Conservation (phyloP, 1,140 invertebrate genomes). For the Bombus pascuorum region DNA sequence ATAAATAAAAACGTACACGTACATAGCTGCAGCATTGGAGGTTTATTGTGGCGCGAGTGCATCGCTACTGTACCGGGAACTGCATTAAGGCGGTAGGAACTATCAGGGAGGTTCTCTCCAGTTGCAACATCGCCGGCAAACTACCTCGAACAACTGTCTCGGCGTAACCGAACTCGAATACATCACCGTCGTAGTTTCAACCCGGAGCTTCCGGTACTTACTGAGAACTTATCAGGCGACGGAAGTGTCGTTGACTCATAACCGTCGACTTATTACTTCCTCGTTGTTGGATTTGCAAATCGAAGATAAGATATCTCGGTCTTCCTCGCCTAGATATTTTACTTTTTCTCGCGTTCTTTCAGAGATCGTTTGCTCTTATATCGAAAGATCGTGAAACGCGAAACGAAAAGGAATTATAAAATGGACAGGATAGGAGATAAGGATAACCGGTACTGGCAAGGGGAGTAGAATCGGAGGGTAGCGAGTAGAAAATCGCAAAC, state of each 20-base stretch:
- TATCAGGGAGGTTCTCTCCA: constrained; percentile 23
- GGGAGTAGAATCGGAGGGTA: not conserved
- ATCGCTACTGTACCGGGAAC: constrained; percentile 15
- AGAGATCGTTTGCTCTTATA: no score
- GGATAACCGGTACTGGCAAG: not conserved
- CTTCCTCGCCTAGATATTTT: not conserved
- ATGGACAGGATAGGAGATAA: not conserved
- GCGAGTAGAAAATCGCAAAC: not conserved
- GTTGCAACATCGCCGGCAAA: constrained; percentile 47
- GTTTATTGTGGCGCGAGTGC: constrained; percentile 28
- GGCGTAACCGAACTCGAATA: constrained; percentile 59
- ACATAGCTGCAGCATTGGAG: not conserved
- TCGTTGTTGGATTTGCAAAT: constrained; percentile 27
- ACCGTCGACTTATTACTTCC: constrained; percentile 55
- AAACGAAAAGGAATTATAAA: not conserved
- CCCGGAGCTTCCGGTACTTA: constrained; percentile 53
- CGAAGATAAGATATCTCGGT: constrained; percentile 17
- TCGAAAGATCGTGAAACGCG: not conserved
- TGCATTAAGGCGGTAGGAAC: constrained; percentile 48
- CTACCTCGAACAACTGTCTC: constrained; percentile 59
- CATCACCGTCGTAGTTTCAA: constrained; percentile 54
- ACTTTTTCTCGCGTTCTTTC: not conserved
- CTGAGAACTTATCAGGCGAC: constrained; percentile 55
- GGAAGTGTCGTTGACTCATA: constrained; percentile 63
- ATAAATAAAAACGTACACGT: no score